A percentile compares a stretch with the other conserved stretches of the same genome.
Conservation (phyloP, 2,888 invertebrate genomes). For the Ormyrus pomaceus region DNA sequence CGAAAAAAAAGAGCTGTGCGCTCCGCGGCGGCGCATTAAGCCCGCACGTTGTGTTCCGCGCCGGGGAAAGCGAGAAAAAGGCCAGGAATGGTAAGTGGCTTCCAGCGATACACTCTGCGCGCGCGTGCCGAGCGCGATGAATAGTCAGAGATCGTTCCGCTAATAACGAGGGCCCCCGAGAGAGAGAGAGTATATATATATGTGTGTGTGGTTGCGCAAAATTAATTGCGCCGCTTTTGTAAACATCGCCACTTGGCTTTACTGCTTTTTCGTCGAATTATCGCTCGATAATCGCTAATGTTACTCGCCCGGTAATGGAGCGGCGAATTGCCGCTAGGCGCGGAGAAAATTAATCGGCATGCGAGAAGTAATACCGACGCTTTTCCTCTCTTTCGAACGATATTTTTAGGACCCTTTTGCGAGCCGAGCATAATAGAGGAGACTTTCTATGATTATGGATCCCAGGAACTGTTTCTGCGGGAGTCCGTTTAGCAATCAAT, state of each 20-base stretch:
- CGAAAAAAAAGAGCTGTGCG: too few species aligned
- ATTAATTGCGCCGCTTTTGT: constrained; percentile 26
- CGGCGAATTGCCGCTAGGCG: not conserved
- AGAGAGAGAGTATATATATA: not conserved
- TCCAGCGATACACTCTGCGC: constrained; percentile 2
- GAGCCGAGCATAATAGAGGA: too few species aligned
- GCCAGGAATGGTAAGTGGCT: too few species aligned
- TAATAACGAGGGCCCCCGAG: constrained; percentile 27
- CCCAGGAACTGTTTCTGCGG: too few species aligned
- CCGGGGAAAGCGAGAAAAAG: too few species aligned
- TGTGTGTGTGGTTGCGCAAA: constrained; percentile 37
- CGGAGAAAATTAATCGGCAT: constrained; percentile 18
- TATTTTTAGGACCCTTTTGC: not conserved
- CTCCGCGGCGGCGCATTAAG: too few species aligned
- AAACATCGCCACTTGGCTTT: constrained; percentile 9
- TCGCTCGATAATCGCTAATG: constrained; percentile 32
- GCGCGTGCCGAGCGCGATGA: constrained; percentile 19
- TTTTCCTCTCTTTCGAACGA: not conserved
- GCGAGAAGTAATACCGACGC: not conserved
- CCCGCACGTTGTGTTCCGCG: too few species aligned
- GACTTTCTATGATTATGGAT: too few species aligned
- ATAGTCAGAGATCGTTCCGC: constrained; percentile 14
- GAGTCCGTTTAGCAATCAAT: too few species aligned
- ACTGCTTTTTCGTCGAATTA: constrained; percentile 39
- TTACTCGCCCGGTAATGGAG: constrained; percentile 5